phyloP scores from a whole-genome alignment of 2,888 invertebrate genomes.

The Cryptocheilus praepositus region DNA sequence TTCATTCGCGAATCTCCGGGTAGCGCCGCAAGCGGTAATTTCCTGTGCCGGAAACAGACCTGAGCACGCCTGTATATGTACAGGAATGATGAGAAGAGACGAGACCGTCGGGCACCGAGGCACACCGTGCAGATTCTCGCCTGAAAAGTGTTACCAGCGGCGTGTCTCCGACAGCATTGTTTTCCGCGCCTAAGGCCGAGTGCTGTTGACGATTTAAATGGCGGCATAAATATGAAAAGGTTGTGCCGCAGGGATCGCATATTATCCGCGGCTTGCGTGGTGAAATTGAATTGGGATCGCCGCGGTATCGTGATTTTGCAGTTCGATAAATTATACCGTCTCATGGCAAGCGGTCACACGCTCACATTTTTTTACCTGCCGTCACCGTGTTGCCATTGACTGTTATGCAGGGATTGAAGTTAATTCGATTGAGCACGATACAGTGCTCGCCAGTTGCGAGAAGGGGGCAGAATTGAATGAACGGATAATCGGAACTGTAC shows the following conservation, averaged over 20 bases:
- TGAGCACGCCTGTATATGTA: slow-evolving; percentile 50
- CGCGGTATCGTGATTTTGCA: neutral
- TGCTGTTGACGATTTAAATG: neutral
- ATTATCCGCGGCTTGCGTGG: neutral
- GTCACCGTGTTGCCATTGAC: neutral
- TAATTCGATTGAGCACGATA: too few species aligned
- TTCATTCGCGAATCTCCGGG: slow-evolving; percentile 65
- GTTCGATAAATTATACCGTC: neutral
- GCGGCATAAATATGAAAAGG: neutral
- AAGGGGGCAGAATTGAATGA: too few species aligned
- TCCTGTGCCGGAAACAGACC: slow-evolving; percentile 63
- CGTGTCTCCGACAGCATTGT: slow-evolving; percentile 10
- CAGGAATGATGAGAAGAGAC: slow-evolving; percentile 32
- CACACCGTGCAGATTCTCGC: neutral
- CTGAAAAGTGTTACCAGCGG: slow-evolving; percentile 5
- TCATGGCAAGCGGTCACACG: neutral
- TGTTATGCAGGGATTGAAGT: too few species aligned
- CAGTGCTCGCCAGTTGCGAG: too few species aligned
- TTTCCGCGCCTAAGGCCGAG: neutral
- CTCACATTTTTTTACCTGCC: neutral
- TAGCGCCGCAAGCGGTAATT: slow-evolving; percentile 67
- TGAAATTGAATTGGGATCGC: neutral
- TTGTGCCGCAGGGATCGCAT: neutral
- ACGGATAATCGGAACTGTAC: too few species aligned
- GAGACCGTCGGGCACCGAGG: neutral